Evolutionary conservation across 2,113 vertebrate genomes (phyloP).

Genomic region (Arenaria interpres): DNA sequence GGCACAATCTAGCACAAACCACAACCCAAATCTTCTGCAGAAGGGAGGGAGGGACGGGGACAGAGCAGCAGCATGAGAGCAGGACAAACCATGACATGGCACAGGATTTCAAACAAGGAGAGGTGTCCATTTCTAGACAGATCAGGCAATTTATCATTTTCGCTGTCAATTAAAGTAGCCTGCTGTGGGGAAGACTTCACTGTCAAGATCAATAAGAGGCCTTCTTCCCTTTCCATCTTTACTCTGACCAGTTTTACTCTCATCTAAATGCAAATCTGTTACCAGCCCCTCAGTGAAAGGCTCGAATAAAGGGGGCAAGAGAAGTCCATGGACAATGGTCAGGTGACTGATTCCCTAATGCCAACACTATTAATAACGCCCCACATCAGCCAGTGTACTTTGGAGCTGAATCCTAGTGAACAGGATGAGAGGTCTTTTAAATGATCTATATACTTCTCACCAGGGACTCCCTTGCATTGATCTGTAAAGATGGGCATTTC

Average conservation of each 20-base stretch:
- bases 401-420: background rate
- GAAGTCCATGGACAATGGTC: background rate
- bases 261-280: constrained; percentile 29
- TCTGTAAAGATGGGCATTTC: constrained; percentile 47
- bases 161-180: background rate
- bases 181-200: background rate
- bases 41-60: background rate
- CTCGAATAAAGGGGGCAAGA: background rate
- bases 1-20: background rate
- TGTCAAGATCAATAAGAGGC: background rate
- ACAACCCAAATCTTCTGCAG: background rate
- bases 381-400: background rate
- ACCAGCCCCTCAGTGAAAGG: background rate
- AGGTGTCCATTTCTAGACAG: background rate
- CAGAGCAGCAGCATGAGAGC: background rate
- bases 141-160: background rate
- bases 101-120: background rate
- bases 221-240: background rate
- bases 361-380: background rate
- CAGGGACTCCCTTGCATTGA: constrained; percentile 33
- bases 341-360: background rate
- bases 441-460: background rate
- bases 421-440: constrained; percentile 19
- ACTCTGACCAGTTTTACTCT: background rate
- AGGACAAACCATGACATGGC: background rate